These are phyloP conservation scores for Adineta ricciae DNA, from an alignment of 2,888 invertebrate species.

Conservation along the genomic window DNA sequence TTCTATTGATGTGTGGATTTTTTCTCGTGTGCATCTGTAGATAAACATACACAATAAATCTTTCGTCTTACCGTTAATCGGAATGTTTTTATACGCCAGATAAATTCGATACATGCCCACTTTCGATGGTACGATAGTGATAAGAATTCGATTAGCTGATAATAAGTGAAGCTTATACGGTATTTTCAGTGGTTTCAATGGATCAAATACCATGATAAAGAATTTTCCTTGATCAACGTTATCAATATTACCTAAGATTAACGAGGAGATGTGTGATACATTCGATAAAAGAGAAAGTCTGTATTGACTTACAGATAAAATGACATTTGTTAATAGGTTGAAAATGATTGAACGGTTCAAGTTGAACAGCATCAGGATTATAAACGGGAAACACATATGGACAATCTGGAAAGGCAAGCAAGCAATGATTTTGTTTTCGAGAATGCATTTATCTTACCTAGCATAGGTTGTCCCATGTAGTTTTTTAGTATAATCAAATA, in stretches of 20 bases:
- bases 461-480: background rate
- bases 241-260: background rate
- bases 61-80: background rate
- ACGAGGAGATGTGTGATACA: background rate
- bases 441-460: background rate
- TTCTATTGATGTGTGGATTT: background rate
- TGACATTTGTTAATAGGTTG: background rate
- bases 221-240: background rate
- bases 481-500: background rate
- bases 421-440: too few species aligned
- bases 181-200: background rate
- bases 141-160: background rate
- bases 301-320: background rate
- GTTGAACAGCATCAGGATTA: background rate
- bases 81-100: background rate
- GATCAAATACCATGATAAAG: background rate
- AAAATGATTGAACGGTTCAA: background rate
- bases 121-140: background rate
- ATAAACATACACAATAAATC: background rate
- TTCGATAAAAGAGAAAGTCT: background rate
- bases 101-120: background rate
- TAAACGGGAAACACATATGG: background rate
- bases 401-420: background rate
- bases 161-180: background rate
- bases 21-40: background rate